A percentile compares a stretch with the other conserved stretches of the same genome.
phyloP scores from a whole-genome alignment of 2,797 vertebrate species.

The Clarias fuscus region DNA sequence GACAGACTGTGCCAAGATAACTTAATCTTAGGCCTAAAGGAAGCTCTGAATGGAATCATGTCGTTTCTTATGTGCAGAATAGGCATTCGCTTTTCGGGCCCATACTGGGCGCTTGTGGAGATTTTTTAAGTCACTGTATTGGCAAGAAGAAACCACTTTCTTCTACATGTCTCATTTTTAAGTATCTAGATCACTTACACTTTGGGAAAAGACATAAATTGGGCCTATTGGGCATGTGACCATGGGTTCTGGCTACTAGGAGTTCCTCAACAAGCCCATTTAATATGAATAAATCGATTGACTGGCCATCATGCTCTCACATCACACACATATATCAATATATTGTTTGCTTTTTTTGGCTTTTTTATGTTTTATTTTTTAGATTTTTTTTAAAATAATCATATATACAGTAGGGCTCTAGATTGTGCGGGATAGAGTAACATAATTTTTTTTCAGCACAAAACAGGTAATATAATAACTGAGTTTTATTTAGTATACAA shows the following conservation, averaged over 20 bases:
- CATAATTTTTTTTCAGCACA: no score
- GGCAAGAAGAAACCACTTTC: slow-evolving; percentile 12
- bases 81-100: not conserved
- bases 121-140: not conserved
- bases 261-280: not conserved
- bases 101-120: not conserved
- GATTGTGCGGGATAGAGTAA: no score
- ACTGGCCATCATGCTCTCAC: not conserved
- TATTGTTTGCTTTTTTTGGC: no score
- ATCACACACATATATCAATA: not conserved
- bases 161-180: slow-evolving; percentile 1
- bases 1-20: slow-evolving; percentile 1
- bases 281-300: not conserved
- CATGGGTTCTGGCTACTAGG: not conserved
- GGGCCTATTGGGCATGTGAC: not conserved
- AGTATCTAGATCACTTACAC: not conserved
- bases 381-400: no score
- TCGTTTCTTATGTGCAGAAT: slow-evolving; percentile 1
- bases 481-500: no score
- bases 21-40: not conserved
- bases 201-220: not conserved
- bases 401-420: no score
- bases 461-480: no score
- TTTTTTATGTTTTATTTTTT: no score
- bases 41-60: slow-evolving; percentile 11